phyloP scores from a whole-genome alignment of 2,888 invertebrate species.

The Anoplius nigerrimus region DNA sequence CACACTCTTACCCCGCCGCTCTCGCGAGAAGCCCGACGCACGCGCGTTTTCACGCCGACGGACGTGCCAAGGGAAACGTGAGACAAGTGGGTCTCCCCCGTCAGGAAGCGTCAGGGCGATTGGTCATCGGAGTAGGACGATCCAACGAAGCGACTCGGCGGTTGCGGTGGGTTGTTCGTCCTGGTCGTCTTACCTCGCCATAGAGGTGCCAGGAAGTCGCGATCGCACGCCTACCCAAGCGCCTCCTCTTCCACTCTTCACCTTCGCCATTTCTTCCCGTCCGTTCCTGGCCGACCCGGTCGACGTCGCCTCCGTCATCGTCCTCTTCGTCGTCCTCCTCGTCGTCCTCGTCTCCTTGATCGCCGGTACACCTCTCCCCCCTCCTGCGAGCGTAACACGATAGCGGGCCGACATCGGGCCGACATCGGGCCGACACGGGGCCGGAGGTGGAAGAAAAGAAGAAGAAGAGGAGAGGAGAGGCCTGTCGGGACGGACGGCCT shows the following conservation, averaged over 20 bases:
- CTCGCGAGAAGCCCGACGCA: no score
- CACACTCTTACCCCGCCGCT: neutral
- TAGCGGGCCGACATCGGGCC: constrained; percentile 33
- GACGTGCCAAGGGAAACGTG: constrained; percentile 27
- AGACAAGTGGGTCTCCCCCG: constrained; percentile 45
- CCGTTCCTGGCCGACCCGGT: neutral
- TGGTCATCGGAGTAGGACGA: constrained; percentile 61
- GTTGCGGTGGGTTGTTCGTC: constrained; percentile 33
- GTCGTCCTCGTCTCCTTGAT: neutral
- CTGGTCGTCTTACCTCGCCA: constrained; percentile 30
- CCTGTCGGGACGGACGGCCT: no score
- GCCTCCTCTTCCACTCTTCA: constrained; percentile 27
- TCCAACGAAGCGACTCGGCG: constrained; percentile 50
- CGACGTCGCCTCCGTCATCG: constrained; percentile 7
- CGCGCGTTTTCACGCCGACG: constrained; percentile 7
- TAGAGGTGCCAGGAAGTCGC: constrained; percentile 50
- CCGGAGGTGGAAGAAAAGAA: constrained; percentile 8
- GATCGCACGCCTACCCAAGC: constrained; percentile 49
- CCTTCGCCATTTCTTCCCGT: constrained; percentile 18
- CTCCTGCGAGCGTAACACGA: constrained; percentile 50
- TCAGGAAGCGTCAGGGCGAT: constrained; percentile 56
- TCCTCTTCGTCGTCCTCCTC: constrained; percentile 17
- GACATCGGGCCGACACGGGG: constrained; percentile 35
- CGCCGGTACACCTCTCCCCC: constrained; percentile 7
- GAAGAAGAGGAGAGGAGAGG: constrained; percentile 11